Evolutionary conservation across 2,797 vertebrate genomes (phyloP), one percentile per base, ranked within the genome.

Genomic region (Chaetophractus vellerosus): DNA sequence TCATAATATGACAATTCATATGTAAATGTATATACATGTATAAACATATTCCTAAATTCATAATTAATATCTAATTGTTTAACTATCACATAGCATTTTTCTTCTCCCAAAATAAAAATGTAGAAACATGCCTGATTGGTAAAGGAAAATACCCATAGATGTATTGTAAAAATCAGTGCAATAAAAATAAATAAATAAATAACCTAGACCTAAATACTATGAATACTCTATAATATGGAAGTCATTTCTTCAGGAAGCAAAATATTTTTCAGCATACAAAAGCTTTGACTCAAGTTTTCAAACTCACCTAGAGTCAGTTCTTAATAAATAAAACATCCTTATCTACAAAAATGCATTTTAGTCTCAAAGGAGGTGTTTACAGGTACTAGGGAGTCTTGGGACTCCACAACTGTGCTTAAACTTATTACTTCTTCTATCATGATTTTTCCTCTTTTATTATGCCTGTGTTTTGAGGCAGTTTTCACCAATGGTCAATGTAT

Each of bases 401-500:
- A 89, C 48, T 41, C 28, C 28, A 5, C 55, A 74, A 76, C 64
- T 66, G 19, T 48, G 24, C 92, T 69, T 61, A 71, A 41, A 5
- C 91, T 89, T 93, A 45, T 90, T 85, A 61, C 45, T 95, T 92
- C 82, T 93, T 88, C 80, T 69, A 90, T 96, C 69, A 92, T 50
- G 59, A 57, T 55, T 93, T 88, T 92, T 89, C 21, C 14, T 64
- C 95, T 88, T 76, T 97, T 66, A 85, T 88, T 96, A 93, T 85
- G 28, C 93, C 94, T 94, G 50, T 38, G 12, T 23, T 94, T 92
- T 95, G 16, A 84, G 78, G 91, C 78, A 92, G 57, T 85, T 97
- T 95, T 82, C 81, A 76, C 45, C 64, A 63, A 85, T 92, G 91
- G 91, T 95, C 89, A 94, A 19, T 93, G 21, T 93, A 90, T 45